A percentile compares a stretch with the other conserved stretches of the same genome.
These are phyloP conservation scores for Tetranychus piercei DNA, from an alignment of 2,888 invertebrate species.

Conservation along the genomic window DNA sequence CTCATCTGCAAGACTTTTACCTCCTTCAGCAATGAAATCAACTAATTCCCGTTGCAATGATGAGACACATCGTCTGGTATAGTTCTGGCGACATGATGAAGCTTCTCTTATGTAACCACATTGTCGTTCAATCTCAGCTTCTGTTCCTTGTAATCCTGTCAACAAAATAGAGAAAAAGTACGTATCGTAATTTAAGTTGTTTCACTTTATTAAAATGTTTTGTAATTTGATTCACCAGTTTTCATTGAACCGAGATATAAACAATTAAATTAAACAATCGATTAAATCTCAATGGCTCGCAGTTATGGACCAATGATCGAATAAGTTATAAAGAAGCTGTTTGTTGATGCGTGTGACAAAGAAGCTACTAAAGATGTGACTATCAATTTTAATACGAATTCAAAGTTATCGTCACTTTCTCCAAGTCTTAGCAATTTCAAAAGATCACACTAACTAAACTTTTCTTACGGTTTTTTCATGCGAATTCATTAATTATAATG, in stretches of 20 bases:
- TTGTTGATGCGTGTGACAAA: no score
- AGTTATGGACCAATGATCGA: no score
- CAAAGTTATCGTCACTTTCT: no score
- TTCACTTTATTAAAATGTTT: neutral
- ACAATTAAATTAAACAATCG: no score
- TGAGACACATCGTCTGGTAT: slow-evolving; percentile 25
- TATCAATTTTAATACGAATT: no score
- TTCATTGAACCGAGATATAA: no score
- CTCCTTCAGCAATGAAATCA: slow-evolving; percentile 26
- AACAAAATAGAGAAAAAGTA: neutral
- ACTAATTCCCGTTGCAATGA: slow-evolving; percentile 27
- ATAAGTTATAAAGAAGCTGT: no score
- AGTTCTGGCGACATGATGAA: slow-evolving; percentile 25
- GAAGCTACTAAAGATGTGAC: no score
- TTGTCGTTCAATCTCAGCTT: slow-evolving; percentile 25
- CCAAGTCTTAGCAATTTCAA: neutral
- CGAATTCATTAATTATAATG: neutral
- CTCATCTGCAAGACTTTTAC: slow-evolving; percentile 24
- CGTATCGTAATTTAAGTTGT: neutral
- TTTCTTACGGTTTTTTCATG: neutral
- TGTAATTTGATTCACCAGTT: neutral
- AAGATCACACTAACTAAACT: neutral
- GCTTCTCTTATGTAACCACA: slow-evolving; percentile 27
- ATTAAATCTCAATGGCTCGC: no score
- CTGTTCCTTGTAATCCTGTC: slow-evolving; percentile 24